Percentiles rank a stretch among this genome's conserved stretches.
phyloP scores from a whole-genome alignment of 2,113 vertebrate species.

The Cryptotis parvus region DNA sequence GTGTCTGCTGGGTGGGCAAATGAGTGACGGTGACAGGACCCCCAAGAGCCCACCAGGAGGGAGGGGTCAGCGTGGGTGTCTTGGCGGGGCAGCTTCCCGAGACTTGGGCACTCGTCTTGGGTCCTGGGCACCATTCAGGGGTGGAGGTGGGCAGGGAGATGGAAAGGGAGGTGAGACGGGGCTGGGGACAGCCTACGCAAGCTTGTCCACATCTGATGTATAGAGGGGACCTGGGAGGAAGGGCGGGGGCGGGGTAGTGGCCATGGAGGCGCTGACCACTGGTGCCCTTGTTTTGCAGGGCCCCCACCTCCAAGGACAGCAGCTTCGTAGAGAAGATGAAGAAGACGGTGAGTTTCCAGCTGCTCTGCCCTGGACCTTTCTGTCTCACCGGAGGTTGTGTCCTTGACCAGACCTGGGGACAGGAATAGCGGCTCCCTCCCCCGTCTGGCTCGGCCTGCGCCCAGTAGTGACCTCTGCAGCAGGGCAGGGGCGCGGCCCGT shows the following conservation, averaged over 20 bases:
- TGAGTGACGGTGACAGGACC: too few relatives aligned
- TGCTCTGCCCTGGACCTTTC: not conserved
- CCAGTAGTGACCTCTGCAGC: not conserved
- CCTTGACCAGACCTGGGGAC: not conserved
- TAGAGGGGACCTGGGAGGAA: too few relatives aligned
- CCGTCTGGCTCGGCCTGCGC: too few relatives aligned
- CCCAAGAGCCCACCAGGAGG: not conserved
- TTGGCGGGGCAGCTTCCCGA: not conserved
- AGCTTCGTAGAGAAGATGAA: constrained; percentile 99
- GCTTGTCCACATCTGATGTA: too few relatives aligned
- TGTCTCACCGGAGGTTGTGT: fast-evolving
- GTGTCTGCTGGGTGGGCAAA: too few relatives aligned
- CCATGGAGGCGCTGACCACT: not conserved
- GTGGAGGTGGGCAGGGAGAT: too few relatives aligned
- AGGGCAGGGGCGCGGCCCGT: not conserved
- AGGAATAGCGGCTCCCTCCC: too few relatives aligned
- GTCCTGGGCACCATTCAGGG: not conserved
- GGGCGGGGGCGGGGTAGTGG: too few relatives aligned
- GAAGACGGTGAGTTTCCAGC: constrained; percentile 93
- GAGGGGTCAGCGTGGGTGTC: not conserved
- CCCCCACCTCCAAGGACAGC: constrained; percentile 89
- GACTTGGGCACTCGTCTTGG: not conserved
- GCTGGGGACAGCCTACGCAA: too few relatives aligned
- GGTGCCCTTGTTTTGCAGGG: constrained; percentile 85
- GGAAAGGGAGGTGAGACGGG: too few relatives aligned